Conservation (phyloP, 2,888 invertebrate genomes). For the Odiellus spinosus region DNA sequence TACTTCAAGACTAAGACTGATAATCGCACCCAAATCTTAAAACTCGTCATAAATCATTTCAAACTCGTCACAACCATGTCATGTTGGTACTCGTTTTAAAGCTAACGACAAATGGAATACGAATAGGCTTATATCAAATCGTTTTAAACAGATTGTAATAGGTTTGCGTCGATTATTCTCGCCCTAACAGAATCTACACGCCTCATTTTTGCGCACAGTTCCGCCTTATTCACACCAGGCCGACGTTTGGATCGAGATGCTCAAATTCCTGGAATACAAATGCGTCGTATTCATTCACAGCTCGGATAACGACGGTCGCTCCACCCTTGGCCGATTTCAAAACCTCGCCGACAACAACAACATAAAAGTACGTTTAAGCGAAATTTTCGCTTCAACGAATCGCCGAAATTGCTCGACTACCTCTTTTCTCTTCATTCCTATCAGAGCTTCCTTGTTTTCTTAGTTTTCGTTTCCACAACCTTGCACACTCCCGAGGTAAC, state of each 20-base stretch:
- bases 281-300: constrained; percentile 78
- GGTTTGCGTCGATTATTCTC: no score
- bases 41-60: no score
- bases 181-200: constrained; percentile 66
- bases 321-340: constrained; percentile 80
- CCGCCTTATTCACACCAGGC: constrained; percentile 98
- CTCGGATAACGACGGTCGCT: constrained; percentile 87
- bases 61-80: no score
- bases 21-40: no score
- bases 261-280: constrained; percentile 24
- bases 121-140: no score
- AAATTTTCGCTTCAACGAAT: background rate
- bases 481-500: no score
- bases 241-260: constrained; percentile 66
- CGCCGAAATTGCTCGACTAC: constrained; percentile 28
- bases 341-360: constrained; percentile 84
- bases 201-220: constrained; percentile 88
- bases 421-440: background rate
- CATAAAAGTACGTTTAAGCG: constrained; percentile 52
- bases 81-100: no score
- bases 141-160: no score
- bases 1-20: no score
- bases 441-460: no score
- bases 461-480: no score
- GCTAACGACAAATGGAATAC: no score